These are phyloP conservation scores for Abscondita cerata DNA, from an alignment of 2,888 invertebrate genomes.

Conservation along the genomic window DNA sequence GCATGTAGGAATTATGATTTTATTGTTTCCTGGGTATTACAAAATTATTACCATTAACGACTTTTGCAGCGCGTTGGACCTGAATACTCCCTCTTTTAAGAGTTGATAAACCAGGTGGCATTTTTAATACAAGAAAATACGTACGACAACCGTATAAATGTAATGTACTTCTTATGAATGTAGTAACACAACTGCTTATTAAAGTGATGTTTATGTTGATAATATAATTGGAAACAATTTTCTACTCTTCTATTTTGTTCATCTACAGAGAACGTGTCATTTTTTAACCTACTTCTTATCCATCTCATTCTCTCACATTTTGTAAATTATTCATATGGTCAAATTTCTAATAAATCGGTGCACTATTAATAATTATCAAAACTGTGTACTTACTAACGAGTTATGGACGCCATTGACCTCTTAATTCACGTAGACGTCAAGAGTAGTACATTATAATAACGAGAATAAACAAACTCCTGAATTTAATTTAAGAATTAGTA, in stretches of 20 bases:
- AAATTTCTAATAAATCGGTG: too few relatives aligned
- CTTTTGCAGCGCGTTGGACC: slow-evolving; percentile 62
- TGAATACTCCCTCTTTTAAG: slow-evolving; percentile 63
- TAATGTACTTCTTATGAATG: slow-evolving; percentile 6
- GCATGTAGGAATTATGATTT: slow-evolving; percentile 7
- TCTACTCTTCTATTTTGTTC: slow-evolving; percentile 2
- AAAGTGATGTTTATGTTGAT: slow-evolving; percentile 29
- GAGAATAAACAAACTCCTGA: too few relatives aligned
- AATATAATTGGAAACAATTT: slow-evolving; percentile 32
- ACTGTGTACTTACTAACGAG: too few relatives aligned
- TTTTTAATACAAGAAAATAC: slow-evolving; percentile 14
- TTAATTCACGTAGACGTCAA: too few relatives aligned
- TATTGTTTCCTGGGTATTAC: too few relatives aligned
- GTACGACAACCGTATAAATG: background rate
- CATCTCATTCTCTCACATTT: too few relatives aligned
- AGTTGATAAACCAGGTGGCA: slow-evolving; percentile 45
- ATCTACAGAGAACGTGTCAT: background rate
- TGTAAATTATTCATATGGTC: too few relatives aligned
- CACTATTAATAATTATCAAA: too few relatives aligned
- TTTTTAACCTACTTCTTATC: background rate
- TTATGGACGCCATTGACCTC: too few relatives aligned
- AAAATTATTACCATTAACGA: slow-evolving; percentile 63
- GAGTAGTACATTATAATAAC: too few relatives aligned
- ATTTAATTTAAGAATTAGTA: too few relatives aligned
- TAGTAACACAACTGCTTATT: slow-evolving; percentile 16